Base-by-base conservation (phyloP, 1,140 invertebrate genomes). In the fruit fly (Drosophila melanogaster) region DNA sequence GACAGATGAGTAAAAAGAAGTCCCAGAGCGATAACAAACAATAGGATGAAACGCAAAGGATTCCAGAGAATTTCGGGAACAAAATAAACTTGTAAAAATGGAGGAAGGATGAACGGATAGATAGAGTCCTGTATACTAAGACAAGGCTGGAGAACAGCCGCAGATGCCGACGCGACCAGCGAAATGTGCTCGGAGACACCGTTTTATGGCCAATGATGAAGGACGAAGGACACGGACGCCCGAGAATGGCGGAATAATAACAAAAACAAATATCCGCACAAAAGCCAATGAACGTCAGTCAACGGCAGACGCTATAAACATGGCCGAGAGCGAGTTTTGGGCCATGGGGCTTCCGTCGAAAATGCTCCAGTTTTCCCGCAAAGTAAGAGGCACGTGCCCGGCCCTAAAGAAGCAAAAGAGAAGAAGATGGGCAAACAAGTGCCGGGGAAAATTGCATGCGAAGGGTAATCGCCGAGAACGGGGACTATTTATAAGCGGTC, bases 201-300 rank as follows among this genome's bases (percentile, higher is more conserved):
- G 60, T 80, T 84, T 85, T 84, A 85, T 83, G 64, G 81, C 71
- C 79, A 51, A 65, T 65, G 59, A 58, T 56, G 64, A 49, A n/a
- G 40, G 59, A 50, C 71, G 74, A 76, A 79, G 60, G 65, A 62
- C 24, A 56, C 41, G 67, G 40, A 15, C 49, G 24, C n/a, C 59
- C 56, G 50, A 65, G 78, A 78, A 80, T 70, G 60, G 60, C 70
- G 74, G 83, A 81, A 87, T 70, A 86, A 87, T 87, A 87, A 85
- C 83, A 81, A 86, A 86, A 79, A 71, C 81, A 87, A 86, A 86
- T 75, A 81, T 74, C 75, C 75, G 64, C 41, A 75, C 57, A 64
- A 75, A 78, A 86, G 81, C 83, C 81, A 85, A 85, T 85, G 77
- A 85, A 85, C 73, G 81, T 80, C 77, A 73, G 64, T 73, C 56